Base-by-base conservation (phyloP, 2,113 vertebrate species). In the Etia nguti region DNA sequence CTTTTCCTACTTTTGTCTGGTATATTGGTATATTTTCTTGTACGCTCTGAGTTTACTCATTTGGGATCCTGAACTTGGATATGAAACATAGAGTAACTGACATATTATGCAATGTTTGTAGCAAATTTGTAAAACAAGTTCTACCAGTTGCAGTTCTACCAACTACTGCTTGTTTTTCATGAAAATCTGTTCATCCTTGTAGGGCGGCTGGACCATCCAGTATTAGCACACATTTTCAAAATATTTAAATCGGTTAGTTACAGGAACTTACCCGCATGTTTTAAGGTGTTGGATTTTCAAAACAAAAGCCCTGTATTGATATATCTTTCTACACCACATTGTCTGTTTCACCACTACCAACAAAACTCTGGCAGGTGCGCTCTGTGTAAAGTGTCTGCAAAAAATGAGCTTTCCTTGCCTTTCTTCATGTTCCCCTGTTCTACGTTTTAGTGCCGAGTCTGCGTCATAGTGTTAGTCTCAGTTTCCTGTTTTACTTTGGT, bases 81-180 rank as follows among this genome's bases (percentile, higher is more conserved):
- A 65, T 65, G 60, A 38, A 65, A 65, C 60, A 65, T 65, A 65
- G 38, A 65, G 6, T 65, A 68, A 68, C 62, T 38, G 62, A 68
- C 34, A 68, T 68, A 22, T 38, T 68, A 38, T 22, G 34, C 34
- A 68, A 68, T 68, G 60, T 68, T 68, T 68, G 38, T 38, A 38
- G 62, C 1, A 68, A 68, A 38, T 38, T 38, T 68, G 34, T 68
- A 22, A 68, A 68, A 68, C 62, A 68, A 13, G 70, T 50, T 50
- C 43, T 20, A 31, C 70, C 46, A 50, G 43, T 31, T 77, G n/a
- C 10, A 38, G 10, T 38, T 38, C 38, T 38, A 38, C 22, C 4
- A 55, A 22, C 50, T 22, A 7, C 43, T 50, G 70, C 4, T 50
- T 50, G 22, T 48, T 75, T 75, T 75, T 75, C 15, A 18, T 29